These are phyloP conservation scores for Catharus fuscescens DNA, from an alignment of 2,113 vertebrate genomes.

Conservation along the genomic window DNA sequence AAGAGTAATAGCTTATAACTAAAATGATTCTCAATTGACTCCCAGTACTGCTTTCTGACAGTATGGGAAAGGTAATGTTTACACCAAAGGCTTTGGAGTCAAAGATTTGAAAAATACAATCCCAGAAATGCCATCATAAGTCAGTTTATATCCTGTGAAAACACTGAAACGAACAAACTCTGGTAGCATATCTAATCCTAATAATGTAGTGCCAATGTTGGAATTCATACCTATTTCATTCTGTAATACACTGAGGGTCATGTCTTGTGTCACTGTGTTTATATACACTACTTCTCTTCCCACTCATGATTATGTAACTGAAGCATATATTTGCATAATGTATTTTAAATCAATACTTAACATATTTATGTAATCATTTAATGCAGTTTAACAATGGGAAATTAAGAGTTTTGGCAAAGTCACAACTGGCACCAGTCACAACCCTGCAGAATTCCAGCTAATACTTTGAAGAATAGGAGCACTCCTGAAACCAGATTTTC, in stretches of 20 bases:
- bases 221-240: not conserved
- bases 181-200: not conserved
- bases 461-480: not conserved
- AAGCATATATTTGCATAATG: not conserved
- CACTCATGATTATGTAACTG: not conserved
- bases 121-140: not conserved
- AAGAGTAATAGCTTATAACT: not conserved
- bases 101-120: not conserved
- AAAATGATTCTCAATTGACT: not conserved
- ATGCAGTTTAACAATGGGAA: not conserved
- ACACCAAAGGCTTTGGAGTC: not conserved
- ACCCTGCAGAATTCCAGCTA: not conserved
- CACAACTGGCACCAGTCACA: not conserved
- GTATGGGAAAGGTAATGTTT: not conserved
- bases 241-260: not conserved
- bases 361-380: not conserved
- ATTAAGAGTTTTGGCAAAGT: not conserved
- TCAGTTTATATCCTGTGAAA: not conserved
- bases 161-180: not conserved
- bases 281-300: not conserved
- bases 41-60: not conserved
- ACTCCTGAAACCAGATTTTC: not conserved
- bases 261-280: not conserved
- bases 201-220: not conserved
- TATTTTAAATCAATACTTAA: not conserved